phyloP scores from a whole-genome alignment of 2,888 invertebrate species.

The Tethea ocularis region DNA sequence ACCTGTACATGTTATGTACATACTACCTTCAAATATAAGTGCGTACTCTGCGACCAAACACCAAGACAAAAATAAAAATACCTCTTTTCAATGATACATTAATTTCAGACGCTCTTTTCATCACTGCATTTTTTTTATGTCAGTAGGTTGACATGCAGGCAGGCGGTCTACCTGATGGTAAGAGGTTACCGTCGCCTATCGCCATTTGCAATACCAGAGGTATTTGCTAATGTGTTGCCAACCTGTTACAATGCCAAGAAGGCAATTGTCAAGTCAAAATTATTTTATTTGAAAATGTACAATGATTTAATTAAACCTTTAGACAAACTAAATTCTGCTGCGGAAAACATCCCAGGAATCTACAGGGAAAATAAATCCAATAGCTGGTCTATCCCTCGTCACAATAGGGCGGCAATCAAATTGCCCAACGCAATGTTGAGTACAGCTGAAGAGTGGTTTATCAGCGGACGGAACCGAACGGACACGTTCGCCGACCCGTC shows the following conservation, averaged over 20 bases:
- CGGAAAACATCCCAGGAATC: not conserved
- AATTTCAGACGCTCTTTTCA: too few relatives aligned
- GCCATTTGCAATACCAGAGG: too few relatives aligned
- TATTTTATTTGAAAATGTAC: not conserved
- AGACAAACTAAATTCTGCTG: not conserved
- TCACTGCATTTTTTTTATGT: too few relatives aligned
- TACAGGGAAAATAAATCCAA: not conserved
- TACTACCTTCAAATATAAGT: not conserved
- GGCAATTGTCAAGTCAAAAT: too few relatives aligned
- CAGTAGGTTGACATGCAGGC: too few relatives aligned
- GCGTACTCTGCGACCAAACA: not conserved
- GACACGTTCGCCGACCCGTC: not conserved
- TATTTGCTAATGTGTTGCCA: too few relatives aligned
- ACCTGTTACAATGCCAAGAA: too few relatives aligned
- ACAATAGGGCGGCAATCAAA: slow-evolving; percentile 3
- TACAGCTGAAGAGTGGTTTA: not conserved
- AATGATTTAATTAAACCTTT: not conserved
- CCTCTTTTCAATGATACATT: not conserved
- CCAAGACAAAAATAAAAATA: not conserved
- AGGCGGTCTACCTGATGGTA: too few relatives aligned
- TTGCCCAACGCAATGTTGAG: not conserved
- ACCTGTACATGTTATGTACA: too few relatives aligned
- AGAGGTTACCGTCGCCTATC: too few relatives aligned
- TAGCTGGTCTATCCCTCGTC: not conserved
- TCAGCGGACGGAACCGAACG: not conserved